A percentile compares a stretch with the other conserved stretches of the same genome.
Conservation (phyloP, 1,140 invertebrate genomes). For the Cotesia glomerata region DNA sequence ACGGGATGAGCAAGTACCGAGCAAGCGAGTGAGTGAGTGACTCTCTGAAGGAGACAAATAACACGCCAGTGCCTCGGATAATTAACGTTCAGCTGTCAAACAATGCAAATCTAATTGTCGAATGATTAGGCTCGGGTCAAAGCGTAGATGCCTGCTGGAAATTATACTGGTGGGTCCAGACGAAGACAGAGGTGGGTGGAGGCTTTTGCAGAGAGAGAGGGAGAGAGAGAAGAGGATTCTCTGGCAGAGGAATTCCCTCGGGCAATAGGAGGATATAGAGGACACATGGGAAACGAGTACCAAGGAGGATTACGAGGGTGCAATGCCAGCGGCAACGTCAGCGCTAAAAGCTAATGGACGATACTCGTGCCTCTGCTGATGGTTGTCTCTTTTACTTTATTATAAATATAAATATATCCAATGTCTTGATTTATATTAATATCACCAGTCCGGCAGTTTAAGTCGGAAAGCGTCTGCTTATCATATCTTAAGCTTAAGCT, state of each 20-base stretch:
- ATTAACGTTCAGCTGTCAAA: slow-evolving; percentile 18
- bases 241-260: background rate
- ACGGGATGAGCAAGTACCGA: no score
- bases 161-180: background rate
- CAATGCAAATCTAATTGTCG: slow-evolving; percentile 29
- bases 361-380: background rate
- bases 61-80: slow-evolving; percentile 8
- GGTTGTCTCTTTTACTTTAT: slow-evolving; percentile 6
- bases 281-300: background rate
- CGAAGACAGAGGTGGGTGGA: background rate
- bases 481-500: no score
- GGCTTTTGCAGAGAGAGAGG: background rate
- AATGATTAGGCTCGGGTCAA: slow-evolving; percentile 20
- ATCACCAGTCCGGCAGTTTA: no score
- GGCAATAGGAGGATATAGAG: background rate
- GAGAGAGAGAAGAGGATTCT: no score
- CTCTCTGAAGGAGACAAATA: no score
- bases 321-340: slow-evolving; percentile 22
- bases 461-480: no score
- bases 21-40: background rate
- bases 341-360: slow-evolving; percentile 31
- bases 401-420: background rate
- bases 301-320: slow-evolving; percentile 14
- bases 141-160: background rate
- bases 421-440: background rate